Conservation (phyloP, 2,113 vertebrate genomes). For the Ondatra zibethicus region DNA sequence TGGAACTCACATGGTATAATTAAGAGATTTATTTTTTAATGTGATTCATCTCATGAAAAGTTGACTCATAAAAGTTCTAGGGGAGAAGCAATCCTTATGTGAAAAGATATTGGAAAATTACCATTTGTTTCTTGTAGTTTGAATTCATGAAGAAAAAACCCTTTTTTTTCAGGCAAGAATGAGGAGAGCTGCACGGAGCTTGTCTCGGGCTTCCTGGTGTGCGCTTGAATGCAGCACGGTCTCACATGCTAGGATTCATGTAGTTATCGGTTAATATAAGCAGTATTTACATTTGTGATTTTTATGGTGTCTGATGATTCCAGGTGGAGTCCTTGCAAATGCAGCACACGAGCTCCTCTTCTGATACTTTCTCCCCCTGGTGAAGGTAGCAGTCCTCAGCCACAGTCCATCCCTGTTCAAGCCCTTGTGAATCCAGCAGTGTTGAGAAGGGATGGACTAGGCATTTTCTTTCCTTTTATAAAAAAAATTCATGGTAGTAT, state of each 20-base stretch:
- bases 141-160: background rate
- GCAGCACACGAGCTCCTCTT: background rate
- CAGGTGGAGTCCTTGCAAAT: background rate
- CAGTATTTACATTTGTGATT: background rate
- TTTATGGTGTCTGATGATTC: slow-evolving; percentile 18
- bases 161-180: slow-evolving; percentile 18
- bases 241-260: background rate
- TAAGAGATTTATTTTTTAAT: slow-evolving; percentile 82
- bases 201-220: slow-evolving; percentile 64
- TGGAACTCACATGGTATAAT: slow-evolving; percentile 80
- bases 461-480: slow-evolving; percentile 6
- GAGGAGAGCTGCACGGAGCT: slow-evolving; percentile 49
- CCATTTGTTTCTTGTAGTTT: slow-evolving; percentile 66
- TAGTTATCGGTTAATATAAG: background rate
- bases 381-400: background rate
- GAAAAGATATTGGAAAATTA: slow-evolving; percentile 66
- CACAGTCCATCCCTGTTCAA: background rate
- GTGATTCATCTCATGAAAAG: slow-evolving; percentile 79
- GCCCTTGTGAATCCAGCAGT: background rate
- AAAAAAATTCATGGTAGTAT: background rate
- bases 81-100: slow-evolving; percentile 63
- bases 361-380: background rate
- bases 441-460: background rate
- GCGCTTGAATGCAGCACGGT: slow-evolving; percentile 20
- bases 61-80: slow-evolving; percentile 75